A percentile compares a stretch with the other conserved stretches of the same genome.
Evolutionary conservation across 2,113 vertebrate species (phyloP).

Genomic region (Salvelinus fontinalis): DNA sequence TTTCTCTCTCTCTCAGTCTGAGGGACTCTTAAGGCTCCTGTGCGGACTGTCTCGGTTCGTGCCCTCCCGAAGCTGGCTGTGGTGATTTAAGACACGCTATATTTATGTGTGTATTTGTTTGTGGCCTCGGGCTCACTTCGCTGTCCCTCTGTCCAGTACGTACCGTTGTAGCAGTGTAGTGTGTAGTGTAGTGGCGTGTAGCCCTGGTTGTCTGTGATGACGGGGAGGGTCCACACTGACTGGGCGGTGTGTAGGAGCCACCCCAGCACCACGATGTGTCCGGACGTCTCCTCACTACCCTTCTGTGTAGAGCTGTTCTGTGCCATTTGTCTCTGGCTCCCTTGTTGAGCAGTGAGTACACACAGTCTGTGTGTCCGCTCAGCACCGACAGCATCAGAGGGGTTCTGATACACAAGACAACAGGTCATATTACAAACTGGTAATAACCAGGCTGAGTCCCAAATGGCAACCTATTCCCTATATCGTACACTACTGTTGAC

Average conservation of each 20-base stretch:
- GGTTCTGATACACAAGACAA: slow-evolving; percentile 73
- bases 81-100: slow-evolving; percentile 73
- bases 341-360: slow-evolving; percentile 94
- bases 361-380: slow-evolving; percentile 95
- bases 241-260: slow-evolving; percentile 90
- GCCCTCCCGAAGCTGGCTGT: slow-evolving; percentile 56
- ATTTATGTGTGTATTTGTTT: slow-evolving; percentile 28
- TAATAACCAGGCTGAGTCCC: background rate
- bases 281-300: slow-evolving; percentile 83
- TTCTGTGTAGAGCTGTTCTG: slow-evolving; percentile 92
- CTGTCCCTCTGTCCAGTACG: background rate
- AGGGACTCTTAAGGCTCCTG: slow-evolving; percentile 66
- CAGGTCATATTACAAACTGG: background rate
- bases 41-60: slow-evolving; percentile 45
- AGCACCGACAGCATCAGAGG: slow-evolving; percentile 96
- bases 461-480: too few relatives aligned
- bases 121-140: background rate
- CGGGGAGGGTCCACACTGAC: slow-evolving; percentile 79
- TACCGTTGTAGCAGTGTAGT: too few relatives aligned
- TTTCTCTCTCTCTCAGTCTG: slow-evolving; percentile 30
- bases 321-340: slow-evolving; percentile 95
- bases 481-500: too few relatives aligned
- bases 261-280: slow-evolving; percentile 91
- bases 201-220: slow-evolving; percentile 90
- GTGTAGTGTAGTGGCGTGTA: slow-evolving; percentile 98